These are phyloP conservation scores for Conistra vaccinii DNA, from an alignment of 2,888 invertebrate species.

Conservation along the genomic window DNA sequence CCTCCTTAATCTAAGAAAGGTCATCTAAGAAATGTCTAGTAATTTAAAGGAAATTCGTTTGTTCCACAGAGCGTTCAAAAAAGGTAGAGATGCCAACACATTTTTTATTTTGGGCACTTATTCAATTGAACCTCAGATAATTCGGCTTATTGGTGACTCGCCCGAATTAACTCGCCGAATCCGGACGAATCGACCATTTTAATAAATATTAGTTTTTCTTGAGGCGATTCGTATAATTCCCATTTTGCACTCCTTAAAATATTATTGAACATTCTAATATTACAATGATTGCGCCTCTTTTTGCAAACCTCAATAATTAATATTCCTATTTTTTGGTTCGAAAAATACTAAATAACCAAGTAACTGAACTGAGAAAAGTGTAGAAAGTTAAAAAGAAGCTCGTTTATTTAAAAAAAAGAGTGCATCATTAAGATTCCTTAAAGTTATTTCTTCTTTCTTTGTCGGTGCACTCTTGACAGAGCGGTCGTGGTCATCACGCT, in stretches of 20 bases:
- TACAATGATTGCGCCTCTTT: neutral
- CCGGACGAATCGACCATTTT: no score
- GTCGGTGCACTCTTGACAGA: no score
- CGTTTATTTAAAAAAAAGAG: neutral
- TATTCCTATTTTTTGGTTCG: neutral
- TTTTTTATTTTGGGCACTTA: neutral
- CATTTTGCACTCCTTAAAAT: neutral
- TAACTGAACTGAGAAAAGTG: neutral
- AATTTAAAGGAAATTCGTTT: slow-evolving; percentile 50
- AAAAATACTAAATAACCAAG: neutral
- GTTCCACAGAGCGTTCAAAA: neutral
- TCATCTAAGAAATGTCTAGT: slow-evolving; percentile 48
- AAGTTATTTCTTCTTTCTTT: no score
- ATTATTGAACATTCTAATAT: neutral
- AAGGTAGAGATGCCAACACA: neutral
- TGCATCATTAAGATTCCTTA: neutral
- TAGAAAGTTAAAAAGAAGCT: neutral
- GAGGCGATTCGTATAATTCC: no score
- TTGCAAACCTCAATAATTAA: no score
- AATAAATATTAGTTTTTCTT: no score
- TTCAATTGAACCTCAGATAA: neutral
- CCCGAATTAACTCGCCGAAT: no score
- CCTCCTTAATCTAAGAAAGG: slow-evolving; percentile 43
- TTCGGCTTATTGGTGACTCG: no score
- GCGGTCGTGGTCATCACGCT: no score